Conservation (phyloP, 2,797 vertebrate species). For the Rhinatrema bivittatum region DNA sequence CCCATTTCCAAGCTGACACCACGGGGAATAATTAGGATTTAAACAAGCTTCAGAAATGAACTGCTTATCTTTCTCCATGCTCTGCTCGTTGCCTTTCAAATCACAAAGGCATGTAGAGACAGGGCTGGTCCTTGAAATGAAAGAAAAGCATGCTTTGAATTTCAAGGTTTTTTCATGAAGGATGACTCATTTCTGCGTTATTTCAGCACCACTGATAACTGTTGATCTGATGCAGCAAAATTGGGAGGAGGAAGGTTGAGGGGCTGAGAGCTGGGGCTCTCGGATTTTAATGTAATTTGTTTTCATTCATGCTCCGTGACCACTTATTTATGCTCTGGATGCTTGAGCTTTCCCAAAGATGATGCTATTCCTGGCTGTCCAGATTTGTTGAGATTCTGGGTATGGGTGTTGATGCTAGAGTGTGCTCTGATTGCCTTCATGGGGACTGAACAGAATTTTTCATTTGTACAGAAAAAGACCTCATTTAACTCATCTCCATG, state of each 20-base stretch:
- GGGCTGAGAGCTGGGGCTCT: rapidly evolving
- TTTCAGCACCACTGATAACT: not conserved
- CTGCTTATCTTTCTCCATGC: not conserved
- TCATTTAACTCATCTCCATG: not conserved
- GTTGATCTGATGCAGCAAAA: too few relatives aligned
- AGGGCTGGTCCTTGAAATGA: not conserved
- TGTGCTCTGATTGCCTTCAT: too few relatives aligned
- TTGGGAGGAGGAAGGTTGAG: not conserved
- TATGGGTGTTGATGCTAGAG: too few relatives aligned
- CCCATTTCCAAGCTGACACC: not conserved
- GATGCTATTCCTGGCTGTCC: too few relatives aligned
- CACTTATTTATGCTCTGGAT: not conserved
- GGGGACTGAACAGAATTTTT: too few relatives aligned
- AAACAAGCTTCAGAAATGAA: not conserved
- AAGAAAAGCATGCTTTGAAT: not conserved
- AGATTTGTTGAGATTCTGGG: too few relatives aligned
- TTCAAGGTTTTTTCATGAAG: not conserved
- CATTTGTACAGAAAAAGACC: too few relatives aligned
- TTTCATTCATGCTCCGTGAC: not conserved
- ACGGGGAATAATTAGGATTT: not conserved
- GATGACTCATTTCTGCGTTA: not conserved
- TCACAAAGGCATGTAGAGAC: not conserved
- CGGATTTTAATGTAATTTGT: not conserved
- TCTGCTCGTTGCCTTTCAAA: not conserved
- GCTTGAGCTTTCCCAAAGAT: too few relatives aligned